Evolutionary conservation across 2,113 vertebrate genomes (phyloP).

Genomic region (Hemiscyllium ocellatum): DNA sequence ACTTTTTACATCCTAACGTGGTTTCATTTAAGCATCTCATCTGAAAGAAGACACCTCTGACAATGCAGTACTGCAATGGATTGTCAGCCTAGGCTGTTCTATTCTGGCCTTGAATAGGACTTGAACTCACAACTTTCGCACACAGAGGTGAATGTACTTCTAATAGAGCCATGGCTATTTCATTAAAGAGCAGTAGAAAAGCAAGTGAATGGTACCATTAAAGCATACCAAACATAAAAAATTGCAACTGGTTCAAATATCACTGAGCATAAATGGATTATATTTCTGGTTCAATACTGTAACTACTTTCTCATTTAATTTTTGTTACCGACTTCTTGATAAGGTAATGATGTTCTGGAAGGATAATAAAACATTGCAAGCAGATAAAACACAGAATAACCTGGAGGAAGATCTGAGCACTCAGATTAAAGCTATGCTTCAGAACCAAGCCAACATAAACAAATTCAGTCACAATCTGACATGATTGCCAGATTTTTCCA

Average conservation of each 20-base stretch:
- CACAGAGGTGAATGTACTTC: neutral
- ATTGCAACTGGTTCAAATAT: neutral
- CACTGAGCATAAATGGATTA: neutral
- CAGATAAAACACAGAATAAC: neutral
- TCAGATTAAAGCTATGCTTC: neutral
- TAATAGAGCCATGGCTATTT: neutral
- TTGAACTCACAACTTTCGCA: neutral
- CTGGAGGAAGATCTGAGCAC: neutral
- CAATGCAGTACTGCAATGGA: neutral
- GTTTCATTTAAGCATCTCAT: neutral
- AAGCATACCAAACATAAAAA: neutral
- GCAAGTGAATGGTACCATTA: neutral
- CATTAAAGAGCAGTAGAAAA: neutral
- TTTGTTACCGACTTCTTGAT: neutral
- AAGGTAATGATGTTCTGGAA: too few relatives aligned
- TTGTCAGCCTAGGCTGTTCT: neutral
- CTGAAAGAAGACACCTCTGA: neutral
- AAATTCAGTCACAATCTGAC: constrained; percentile 1
- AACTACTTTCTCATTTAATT: neutral
- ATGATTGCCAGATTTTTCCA: neutral
- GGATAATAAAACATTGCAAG: neutral
- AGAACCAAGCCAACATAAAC: neutral
- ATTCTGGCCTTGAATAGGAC: neutral
- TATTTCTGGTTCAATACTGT: neutral
- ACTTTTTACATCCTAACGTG: too few relatives aligned